Evolutionary conservation across 2,113 vertebrate species (phyloP), one percentile per base, ranked within the genome.

Genomic region (Cyprinodon tularosa): DNA sequence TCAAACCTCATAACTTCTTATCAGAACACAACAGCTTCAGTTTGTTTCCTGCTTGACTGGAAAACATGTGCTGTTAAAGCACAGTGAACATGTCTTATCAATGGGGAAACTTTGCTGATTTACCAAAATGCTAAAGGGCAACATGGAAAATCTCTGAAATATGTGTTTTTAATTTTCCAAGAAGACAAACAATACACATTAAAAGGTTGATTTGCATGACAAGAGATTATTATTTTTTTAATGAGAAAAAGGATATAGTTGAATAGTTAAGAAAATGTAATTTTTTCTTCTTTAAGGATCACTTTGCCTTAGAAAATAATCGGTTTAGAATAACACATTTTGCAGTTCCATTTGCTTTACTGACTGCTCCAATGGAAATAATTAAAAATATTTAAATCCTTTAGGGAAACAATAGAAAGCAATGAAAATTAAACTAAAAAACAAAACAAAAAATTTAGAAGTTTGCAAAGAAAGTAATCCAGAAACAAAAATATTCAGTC

Each of bases 1-100:
- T 85, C 82, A 87, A 53, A 60, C 20, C 42, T 76, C 40, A 72
- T 74, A 42, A 59, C 64, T 76, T 79, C 82, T 89, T 85, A 87
- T 89, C 86, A 66, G 64, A 14, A 39, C 68, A 73, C 60, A 83
- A 75, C 69, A 81, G 66, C 80, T 71, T 48, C 59, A 36, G 68
- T 62, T 39, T 65, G 17, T 81, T 77, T 77, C 80, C 76, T 59
- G 48, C 61, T 76, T 6, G 29, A 1, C 15, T 60, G 63, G 65
- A 70, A 83, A 68, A 65, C 64, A 78, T 57, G 65, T 47, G 12
- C 81, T 66, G 63, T 78, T 82, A 71, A 84, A 73, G 79, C 65
- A 77, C n/a, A 90, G 72, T 71, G 47, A 1, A 38, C 68, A 15
- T 39, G 68, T 69, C 59, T 73, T 77, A 74, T 82, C 83, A 77